phyloP scores from a whole-genome alignment of 2,797 vertebrate species.

The Eospalax fontanierii region DNA sequence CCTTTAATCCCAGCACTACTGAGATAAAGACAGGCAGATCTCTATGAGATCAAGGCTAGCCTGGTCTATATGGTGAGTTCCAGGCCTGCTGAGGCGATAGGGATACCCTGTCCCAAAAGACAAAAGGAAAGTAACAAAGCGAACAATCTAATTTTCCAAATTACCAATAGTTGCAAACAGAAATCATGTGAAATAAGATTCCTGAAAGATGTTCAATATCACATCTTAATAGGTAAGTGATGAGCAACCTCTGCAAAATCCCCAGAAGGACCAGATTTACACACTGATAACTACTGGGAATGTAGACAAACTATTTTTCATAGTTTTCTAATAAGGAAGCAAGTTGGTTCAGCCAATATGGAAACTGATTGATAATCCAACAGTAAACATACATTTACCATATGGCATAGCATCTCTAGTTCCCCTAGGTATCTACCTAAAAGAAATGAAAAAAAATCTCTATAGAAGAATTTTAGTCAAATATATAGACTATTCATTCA shows the following conservation, averaged over 20 bases:
- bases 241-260: neutral
- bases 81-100: no score
- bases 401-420: neutral
- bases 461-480: neutral
- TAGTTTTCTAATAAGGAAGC: neutral
- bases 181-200: neutral
- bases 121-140: neutral
- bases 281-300: neutral
- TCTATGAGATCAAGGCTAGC: no score
- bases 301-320: neutral
- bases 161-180: conserved; percentile 20
- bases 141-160: conserved; percentile 43
- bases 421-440: neutral
- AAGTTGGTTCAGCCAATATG: neutral
- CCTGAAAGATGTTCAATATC: neutral
- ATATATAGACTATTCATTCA: neutral
- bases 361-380: neutral
- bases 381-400: neutral
- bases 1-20: no score
- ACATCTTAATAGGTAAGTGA: neutral
- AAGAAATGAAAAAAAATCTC: neutral
- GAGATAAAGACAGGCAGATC: no score
- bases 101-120: no score
- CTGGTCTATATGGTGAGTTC: no score
- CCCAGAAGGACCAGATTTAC: neutral